These are phyloP conservation scores for Apogon hyalosoma DNA, from an alignment of 2,797 vertebrate species.

Conservation along the genomic window DNA sequence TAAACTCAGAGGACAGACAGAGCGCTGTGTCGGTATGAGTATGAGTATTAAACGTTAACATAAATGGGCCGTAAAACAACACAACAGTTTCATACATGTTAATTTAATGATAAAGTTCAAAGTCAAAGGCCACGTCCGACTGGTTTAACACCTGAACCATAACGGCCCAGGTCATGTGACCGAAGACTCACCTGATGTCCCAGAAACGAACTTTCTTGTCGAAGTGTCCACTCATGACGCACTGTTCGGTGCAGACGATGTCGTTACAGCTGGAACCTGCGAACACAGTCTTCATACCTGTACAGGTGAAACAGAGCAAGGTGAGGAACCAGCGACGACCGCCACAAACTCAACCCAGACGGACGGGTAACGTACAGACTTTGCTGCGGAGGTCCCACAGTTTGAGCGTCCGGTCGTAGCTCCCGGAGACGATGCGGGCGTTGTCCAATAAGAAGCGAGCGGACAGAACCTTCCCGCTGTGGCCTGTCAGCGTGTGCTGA, in stretches of 20 bases:
- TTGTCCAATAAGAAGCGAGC: constrained; percentile 97
- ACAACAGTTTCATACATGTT: too few relatives aligned
- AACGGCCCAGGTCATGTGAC: too few relatives aligned
- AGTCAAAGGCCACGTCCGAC: too few relatives aligned
- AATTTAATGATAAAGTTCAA: too few relatives aligned
- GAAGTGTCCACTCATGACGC: constrained; percentile 98
- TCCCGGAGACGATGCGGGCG: constrained; percentile 94
- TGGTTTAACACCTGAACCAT: too few relatives aligned
- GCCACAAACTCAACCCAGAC: neutral
- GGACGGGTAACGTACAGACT: constrained; percentile 86
- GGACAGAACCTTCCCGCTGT: constrained; percentile 96
- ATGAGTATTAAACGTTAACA: too few relatives aligned
- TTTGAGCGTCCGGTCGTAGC: constrained; percentile 97
- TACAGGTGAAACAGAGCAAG: constrained; percentile 11
- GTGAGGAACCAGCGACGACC: neutral
- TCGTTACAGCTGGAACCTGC: constrained; percentile 98
- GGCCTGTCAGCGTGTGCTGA: constrained; percentile 96
- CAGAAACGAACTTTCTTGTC: constrained; percentile 99
- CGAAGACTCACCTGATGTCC: constrained; percentile 92
- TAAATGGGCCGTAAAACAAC: too few relatives aligned
- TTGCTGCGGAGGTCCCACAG: constrained; percentile 99
- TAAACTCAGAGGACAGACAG: too few relatives aligned
- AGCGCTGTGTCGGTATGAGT: too few relatives aligned
- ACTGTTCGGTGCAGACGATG: constrained; percentile 97
- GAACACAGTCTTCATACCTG: constrained; percentile 98